These are phyloP conservation scores for Drosophila robusta DNA, from an alignment of 2,888 invertebrate genomes.

Conservation along the genomic window DNA sequence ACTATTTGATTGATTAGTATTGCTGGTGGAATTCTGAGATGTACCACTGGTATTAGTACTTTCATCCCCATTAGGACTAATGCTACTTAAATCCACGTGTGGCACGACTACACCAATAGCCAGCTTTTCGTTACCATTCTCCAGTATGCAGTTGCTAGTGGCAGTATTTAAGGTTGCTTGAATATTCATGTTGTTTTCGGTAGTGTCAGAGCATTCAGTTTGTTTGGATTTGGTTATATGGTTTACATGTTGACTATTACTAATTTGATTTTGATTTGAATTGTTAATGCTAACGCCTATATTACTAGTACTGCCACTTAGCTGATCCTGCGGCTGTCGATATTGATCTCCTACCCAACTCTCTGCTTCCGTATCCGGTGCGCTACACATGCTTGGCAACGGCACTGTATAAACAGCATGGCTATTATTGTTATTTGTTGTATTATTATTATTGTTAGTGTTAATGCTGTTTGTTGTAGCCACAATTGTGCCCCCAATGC, in stretches of 20 bases:
- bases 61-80: conserved; percentile 27
- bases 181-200: conserved; percentile 25
- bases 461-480: conserved; percentile 39
- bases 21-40: conserved; percentile 38
- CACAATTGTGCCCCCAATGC: conserved; percentile 18
- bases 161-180: conserved; percentile 28
- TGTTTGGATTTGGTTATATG: conserved; percentile 55
- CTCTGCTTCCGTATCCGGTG: conserved; percentile 51
- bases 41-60: conserved; percentile 23
- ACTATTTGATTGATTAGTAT: conserved; percentile 43
- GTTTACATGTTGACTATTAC: conserved; percentile 59
- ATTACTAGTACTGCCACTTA: conserved; percentile 39
- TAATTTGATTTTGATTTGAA: conserved; percentile 59
- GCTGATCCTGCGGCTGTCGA: conserved; percentile 49
- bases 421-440: conserved; percentile 40
- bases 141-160: conserved; percentile 34
- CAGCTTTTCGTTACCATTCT: conserved; percentile 49
- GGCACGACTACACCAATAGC: conserved; percentile 17
- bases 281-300: conserved; percentile 45
- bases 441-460: conserved; percentile 36
- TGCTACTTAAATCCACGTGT: conserved; percentile 31
- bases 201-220: conserved; percentile 32
- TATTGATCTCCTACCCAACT: conserved; percentile 60
- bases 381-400: conserved; percentile 42
- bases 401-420: conserved; percentile 49